Percentiles rank a stretch among this genome's conserved stretches.
phyloP scores from a whole-genome alignment of 2,888 invertebrate genomes.

The Cataglyphis altisquamis region DNA sequence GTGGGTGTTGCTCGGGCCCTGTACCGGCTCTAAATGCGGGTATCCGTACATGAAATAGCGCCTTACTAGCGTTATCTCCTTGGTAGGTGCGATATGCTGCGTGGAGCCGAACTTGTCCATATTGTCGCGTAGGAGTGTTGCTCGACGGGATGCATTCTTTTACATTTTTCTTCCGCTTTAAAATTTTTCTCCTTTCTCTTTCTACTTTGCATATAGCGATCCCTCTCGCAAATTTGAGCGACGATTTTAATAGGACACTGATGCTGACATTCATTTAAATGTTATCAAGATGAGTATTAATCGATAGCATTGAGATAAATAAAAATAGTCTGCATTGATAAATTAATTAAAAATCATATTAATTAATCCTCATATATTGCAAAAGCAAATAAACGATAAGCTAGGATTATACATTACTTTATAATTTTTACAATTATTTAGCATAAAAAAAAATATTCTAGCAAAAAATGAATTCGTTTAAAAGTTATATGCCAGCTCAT shows the following conservation, averaged over 20 bases:
- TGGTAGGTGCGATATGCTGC: slow-evolving; percentile 80
- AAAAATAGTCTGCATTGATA: neutral
- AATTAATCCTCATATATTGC: neutral
- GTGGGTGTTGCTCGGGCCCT: slow-evolving; percentile 74
- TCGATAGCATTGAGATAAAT: neutral
- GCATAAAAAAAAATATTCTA: neutral
- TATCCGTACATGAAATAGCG: slow-evolving; percentile 75
- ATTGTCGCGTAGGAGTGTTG: slow-evolving; percentile 76
- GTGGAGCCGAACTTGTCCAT: slow-evolving; percentile 73
- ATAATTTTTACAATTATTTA: neutral
- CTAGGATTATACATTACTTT: neutral
- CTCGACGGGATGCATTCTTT: slow-evolving; percentile 59
- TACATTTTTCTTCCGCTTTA: slow-evolving; percentile 56
- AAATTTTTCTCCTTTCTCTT: neutral
- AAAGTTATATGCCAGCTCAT: neutral
- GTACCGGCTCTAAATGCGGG: slow-evolving; percentile 66
- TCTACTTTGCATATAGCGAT: neutral
- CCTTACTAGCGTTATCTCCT: slow-evolving; percentile 78
- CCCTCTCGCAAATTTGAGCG: neutral
- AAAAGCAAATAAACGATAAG: neutral
- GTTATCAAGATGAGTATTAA: neutral
- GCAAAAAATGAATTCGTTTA: neutral
- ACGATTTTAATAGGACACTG: neutral
- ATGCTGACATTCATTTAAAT: neutral
- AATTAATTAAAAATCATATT: neutral